Evolutionary conservation across 2,888 invertebrate genomes (phyloP), one percentile per base, ranked within the genome.

Genomic region (Lochmaea capreae): DNA sequence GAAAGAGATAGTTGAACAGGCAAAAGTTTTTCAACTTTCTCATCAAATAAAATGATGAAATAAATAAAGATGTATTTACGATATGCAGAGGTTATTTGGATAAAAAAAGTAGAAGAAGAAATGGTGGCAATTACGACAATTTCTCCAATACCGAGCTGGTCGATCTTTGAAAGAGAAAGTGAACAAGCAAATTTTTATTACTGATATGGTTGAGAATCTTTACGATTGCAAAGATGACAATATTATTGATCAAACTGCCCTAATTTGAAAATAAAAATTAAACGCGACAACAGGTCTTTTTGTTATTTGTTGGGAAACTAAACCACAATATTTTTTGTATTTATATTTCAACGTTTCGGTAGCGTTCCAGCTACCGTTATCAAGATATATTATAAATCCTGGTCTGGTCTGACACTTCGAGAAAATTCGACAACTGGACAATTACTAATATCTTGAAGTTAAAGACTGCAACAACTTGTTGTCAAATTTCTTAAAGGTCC

Each of bases 1-100:
- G 68, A 33, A 62, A 70, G 65, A 63, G 62, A 63, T 16, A 63
- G 43, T 63, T 16, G 12, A 18, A 10, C n/a, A 61, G 33, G 14
- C 59, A 59, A 26, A 33, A 12, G 5, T 10, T 16, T 42, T 72
- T 68, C 39, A 54, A 76, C 74, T 76, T 76, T 76, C 74, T 57
- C 70, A 57, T 54, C 63, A 65, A 65, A 72, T 67, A 58, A 39
- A 72, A 74, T 62, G 74, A 70, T 70, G 76, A 76, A 76, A 76
- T 74, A 57, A 16, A 54, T 54, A 18, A 39, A 71, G 58, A 65
- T 22, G 18, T 54, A 54, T 54, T 54, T 54, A 54, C 54, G 54
- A 63, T 63, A 43, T 18, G 18, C 16, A 62, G 26, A 54, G 67
- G 74, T 65, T 46, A 52, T 49, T 71, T 54, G 39, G 33, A 65